Evolutionary conservation across 2,113 vertebrate species (phyloP).

Genomic region (Salvelinus namaycush): DNA sequence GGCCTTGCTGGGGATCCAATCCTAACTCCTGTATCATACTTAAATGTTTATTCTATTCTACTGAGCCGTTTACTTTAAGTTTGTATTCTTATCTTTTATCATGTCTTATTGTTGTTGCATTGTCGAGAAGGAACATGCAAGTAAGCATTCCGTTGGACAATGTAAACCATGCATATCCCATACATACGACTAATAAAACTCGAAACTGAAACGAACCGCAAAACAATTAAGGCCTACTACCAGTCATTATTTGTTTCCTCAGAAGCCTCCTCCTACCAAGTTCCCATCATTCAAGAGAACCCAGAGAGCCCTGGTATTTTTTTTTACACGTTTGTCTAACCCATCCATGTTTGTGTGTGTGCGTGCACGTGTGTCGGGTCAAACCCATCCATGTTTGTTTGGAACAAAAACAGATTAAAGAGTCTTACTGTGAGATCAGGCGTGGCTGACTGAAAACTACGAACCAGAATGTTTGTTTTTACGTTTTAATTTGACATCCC

Average conservation of each 20-base stretch:
- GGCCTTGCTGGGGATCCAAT: background rate
- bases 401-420: constrained; percentile 25
- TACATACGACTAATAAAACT: too few relatives aligned
- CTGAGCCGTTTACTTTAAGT: too few relatives aligned
- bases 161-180: too few relatives aligned
- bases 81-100: too few relatives aligned
- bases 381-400: constrained; percentile 24
- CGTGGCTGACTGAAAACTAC: constrained; percentile 7
- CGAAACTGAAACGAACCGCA: background rate
- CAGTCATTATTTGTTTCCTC: constrained; percentile 29
- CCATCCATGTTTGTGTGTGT: background rate
- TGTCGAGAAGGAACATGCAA: too few relatives aligned
- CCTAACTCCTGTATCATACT: too few relatives aligned
- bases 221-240: background rate
- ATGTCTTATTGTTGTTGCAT: too few relatives aligned
- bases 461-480: background rate
- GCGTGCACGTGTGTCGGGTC: too few relatives aligned
- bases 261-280: constrained; percentile 13
- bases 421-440: constrained; percentile 18
- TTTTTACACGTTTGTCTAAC: background rate
- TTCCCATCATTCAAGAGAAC: constrained; percentile 15
- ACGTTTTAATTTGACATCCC: background rate
- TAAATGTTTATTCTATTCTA: too few relatives aligned
- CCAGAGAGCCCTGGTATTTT: background rate
- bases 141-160: too few relatives aligned